Evolutionary conservation across 2,113 vertebrate genomes (phyloP).

Genomic region (Anolis sagrei): DNA sequence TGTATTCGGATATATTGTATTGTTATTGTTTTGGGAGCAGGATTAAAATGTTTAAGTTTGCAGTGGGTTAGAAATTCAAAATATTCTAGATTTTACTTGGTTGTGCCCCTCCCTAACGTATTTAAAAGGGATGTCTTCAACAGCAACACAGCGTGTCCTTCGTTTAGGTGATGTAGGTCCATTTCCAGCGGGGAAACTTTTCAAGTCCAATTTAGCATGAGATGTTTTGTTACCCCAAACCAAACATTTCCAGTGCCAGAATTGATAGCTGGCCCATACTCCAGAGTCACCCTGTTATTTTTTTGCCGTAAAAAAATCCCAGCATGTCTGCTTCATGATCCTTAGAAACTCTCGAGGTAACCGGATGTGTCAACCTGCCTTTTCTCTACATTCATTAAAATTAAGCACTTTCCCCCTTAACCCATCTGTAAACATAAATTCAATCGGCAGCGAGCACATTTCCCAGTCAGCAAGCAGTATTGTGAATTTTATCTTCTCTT

Average conservation of each 20-base stretch:
- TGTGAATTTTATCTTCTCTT: constrained; percentile 98
- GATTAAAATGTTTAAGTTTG: constrained; percentile 46
- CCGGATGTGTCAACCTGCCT: constrained; percentile 69
- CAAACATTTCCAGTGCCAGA: constrained; percentile 69
- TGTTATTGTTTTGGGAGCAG: constrained; percentile 45
- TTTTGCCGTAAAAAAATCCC: constrained; percentile 68
- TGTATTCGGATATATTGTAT: constrained; percentile 56
- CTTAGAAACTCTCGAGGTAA: constrained; percentile 70
- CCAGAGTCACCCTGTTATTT: constrained; percentile 67
- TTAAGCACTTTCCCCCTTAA: constrained; percentile 73
- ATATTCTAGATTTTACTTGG: constrained; percentile 31
- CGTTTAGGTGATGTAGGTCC: constrained; percentile 55
- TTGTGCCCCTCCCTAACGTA: constrained; percentile 12
- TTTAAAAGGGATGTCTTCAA: constrained; percentile 23
- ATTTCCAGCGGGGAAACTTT: constrained; percentile 47
- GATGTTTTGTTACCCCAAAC: constrained; percentile 66
- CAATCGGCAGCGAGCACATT: constrained; percentile 84
- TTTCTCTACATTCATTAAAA: constrained; percentile 81
- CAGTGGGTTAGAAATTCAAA: constrained; percentile 41
- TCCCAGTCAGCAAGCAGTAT: constrained; percentile 92
- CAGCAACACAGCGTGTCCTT: constrained; percentile 45
- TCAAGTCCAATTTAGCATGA: constrained; percentile 63
- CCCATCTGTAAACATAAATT: constrained; percentile 81
- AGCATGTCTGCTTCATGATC: constrained; percentile 81
- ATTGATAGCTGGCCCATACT: constrained; percentile 73